Evolutionary conservation across 2,888 invertebrate genomes (phyloP).

Genomic region (Invenusta paracnida): DNA sequence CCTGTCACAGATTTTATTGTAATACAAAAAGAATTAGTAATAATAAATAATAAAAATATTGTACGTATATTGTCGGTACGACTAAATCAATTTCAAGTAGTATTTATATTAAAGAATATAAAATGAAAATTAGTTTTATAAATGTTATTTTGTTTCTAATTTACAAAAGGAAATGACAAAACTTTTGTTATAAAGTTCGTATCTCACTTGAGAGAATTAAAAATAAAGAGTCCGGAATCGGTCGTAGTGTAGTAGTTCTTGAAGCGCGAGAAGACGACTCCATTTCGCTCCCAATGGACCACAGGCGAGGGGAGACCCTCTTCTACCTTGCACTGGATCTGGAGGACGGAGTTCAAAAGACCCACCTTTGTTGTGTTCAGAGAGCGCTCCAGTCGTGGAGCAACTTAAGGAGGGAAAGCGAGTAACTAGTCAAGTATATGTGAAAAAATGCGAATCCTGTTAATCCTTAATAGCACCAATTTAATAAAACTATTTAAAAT

Average conservation of each 20-base stretch:
- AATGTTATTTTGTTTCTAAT: no score
- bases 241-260: slow-evolving; percentile 37
- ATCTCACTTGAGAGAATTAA: slow-evolving; percentile 37
- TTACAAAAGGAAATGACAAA: background rate
- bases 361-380: slow-evolving; percentile 27
- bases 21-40: no score
- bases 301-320: slow-evolving; percentile 27
- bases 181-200: background rate
- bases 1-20: no score
- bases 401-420: no score
- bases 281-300: slow-evolving; percentile 35
- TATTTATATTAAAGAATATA: background rate
- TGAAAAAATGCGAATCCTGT: no score
- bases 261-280: background rate
- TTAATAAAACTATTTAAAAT: no score
- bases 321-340: slow-evolving; percentile 13
- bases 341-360: background rate
- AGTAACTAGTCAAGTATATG: no score
- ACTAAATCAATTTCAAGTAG: background rate
- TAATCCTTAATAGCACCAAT: no score
- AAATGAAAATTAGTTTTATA: background rate
- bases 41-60: no score
- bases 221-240: slow-evolving; percentile 37
- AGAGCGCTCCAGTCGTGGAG: background rate
- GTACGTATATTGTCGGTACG: no score